Evolutionary conservation across 2,888 invertebrate genomes (phyloP).

Genomic region (Chrysolina haemoptera): DNA sequence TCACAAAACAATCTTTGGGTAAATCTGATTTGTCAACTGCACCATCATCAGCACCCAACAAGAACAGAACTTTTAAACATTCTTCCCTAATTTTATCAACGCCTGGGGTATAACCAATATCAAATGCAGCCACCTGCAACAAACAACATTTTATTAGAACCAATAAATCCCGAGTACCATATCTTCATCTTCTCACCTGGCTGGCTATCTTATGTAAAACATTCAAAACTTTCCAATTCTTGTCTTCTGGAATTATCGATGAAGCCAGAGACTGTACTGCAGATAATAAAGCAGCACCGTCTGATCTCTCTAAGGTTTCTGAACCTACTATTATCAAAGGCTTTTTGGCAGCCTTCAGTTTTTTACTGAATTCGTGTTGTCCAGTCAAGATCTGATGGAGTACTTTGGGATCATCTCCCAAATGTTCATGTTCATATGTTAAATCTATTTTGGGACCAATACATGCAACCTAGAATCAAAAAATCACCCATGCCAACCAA

Average conservation of each 20-base stretch:
- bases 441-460: constrained; percentile 94
- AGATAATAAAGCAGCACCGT: constrained; percentile 84
- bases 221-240: constrained; percentile 86
- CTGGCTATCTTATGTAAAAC: constrained; percentile 94
- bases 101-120: constrained; percentile 92
- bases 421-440: constrained; percentile 92
- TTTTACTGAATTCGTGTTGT: constrained; percentile 79
- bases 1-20: constrained; percentile 85
- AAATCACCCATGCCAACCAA: neutral
- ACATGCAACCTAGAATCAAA: constrained; percentile 75
- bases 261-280: constrained; percentile 82
- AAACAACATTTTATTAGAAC: neutral
- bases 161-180: neutral
- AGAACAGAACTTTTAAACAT: constrained; percentile 84
- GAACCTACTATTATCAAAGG: constrained; percentile 95
- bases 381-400: constrained; percentile 84
- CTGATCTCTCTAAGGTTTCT: constrained; percentile 83
- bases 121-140: constrained; percentile 87
- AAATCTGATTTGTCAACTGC: constrained; percentile 83
- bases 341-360: constrained; percentile 83
- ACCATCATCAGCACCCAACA: constrained; percentile 95
- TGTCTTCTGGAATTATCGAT: constrained; percentile 72
- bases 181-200: constrained; percentile 69
- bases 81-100: constrained; percentile 74
- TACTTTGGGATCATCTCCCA: constrained; percentile 85